phyloP scores from a whole-genome alignment of 2,797 vertebrate genomes.

The Geotrypetes seraphini region DNA sequence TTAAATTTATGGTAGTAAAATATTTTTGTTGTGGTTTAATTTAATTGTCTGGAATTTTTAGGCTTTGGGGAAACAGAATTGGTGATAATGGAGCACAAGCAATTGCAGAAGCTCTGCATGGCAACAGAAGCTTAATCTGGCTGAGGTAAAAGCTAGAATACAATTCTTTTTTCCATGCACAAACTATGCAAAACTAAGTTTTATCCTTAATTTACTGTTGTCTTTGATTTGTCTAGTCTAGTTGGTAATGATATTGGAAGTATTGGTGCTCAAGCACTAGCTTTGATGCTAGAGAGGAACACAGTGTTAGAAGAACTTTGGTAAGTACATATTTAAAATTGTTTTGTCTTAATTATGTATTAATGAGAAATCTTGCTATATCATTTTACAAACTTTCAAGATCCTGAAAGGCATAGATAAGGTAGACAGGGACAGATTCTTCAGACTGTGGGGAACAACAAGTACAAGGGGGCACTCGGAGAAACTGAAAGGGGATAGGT shows the following conservation, averaged over 20 bases:
- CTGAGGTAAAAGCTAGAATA: constrained; percentile 70
- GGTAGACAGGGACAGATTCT: too few species aligned
- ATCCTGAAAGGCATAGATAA: too few species aligned
- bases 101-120: constrained; percentile 56
- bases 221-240: constrained; percentile 42
- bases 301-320: constrained; percentile 60
- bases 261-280: constrained; percentile 58
- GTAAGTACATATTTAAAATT: constrained; percentile 48
- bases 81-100: constrained; percentile 63
- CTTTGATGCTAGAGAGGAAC: constrained; percentile 56
- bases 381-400: too few species aligned
- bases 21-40: too few species aligned
- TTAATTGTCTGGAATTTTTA: constrained; percentile 20
- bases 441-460: too few species aligned
- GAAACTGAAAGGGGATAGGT: too few species aligned
- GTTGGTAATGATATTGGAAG: constrained; percentile 69
- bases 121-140: constrained; percentile 59
- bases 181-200: too few species aligned
- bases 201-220: background rate
- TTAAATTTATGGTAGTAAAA: too few species aligned
- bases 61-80: constrained; percentile 78
- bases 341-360: background rate
- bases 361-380: too few species aligned
- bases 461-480: too few species aligned
- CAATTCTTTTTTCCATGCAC: too few species aligned